These are phyloP conservation scores for Drosophila buzzatii DNA, from an alignment of 2,888 invertebrate genomes.

Conservation along the genomic window DNA sequence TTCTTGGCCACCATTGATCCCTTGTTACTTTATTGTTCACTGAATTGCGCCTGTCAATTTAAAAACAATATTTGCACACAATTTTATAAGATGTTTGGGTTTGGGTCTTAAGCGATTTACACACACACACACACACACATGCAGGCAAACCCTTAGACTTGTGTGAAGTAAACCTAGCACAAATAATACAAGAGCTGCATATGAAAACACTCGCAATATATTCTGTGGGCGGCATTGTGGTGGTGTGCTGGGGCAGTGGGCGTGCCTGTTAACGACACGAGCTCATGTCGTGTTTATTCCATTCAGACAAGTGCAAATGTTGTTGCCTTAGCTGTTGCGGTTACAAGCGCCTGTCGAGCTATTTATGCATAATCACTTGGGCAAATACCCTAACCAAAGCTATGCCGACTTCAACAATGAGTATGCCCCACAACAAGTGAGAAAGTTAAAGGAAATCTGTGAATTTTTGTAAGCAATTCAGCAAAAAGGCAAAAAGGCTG, in stretches of 20 bases:
- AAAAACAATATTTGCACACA: constrained; percentile 72
- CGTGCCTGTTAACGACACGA: constrained; percentile 57
- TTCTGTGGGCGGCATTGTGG: constrained; percentile 20
- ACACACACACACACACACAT: constrained; percentile 13
- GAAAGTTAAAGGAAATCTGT: neutral
- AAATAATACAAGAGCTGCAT: constrained; percentile 53
- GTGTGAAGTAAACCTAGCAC: constrained; percentile 19
- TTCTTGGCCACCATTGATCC: constrained; percentile 44
- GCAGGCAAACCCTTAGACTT: constrained; percentile 6
- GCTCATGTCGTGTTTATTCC: constrained; percentile 44
- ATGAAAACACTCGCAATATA: constrained; percentile 60
- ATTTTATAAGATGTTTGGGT: constrained; percentile 43
- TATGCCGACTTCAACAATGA: neutral
- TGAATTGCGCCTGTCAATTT: constrained; percentile 72
- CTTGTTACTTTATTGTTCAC: constrained; percentile 66
- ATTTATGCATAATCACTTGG: constrained; percentile 61
- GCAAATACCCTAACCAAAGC: constrained; percentile 35
- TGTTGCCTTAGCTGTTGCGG: constrained; percentile 38
- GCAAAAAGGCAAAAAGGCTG: neutral
- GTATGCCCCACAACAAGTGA: too few relatives aligned
- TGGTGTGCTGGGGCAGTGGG: neutral
- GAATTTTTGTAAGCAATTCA: neutral
- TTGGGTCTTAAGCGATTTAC: constrained; percentile 35
- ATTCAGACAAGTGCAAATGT: constrained; percentile 46
- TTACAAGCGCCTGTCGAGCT: constrained; percentile 42